Conservation (phyloP, 2,888 invertebrate genomes). For the Lumbricus terrestris region DNA sequence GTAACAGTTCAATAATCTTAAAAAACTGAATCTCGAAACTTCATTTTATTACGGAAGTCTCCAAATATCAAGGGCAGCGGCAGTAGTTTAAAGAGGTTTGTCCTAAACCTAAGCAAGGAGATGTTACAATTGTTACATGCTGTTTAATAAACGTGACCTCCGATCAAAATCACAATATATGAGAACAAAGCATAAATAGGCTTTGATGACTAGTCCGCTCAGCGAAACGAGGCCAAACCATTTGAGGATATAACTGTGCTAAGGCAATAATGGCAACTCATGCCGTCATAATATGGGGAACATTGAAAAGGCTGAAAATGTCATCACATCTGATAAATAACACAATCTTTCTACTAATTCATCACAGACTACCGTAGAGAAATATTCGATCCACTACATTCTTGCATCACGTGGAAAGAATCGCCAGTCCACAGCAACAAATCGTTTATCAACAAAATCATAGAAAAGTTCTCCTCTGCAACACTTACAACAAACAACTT, state of each 20-base stretch:
- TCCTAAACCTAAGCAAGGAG: not conserved
- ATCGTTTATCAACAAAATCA: not conserved
- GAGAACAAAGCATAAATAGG: not conserved
- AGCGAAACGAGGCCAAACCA: not conserved
- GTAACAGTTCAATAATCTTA: not conserved
- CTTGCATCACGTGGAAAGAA: constrained; percentile 3
- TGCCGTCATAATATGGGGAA: no score
- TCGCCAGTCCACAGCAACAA: not conserved
- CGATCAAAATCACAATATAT: not conserved
- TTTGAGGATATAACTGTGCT: not conserved
- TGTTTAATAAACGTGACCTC: not conserved
- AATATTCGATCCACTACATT: not conserved
- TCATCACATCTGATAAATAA: constrained; percentile 3
- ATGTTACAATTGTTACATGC: not conserved
- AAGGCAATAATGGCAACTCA: not conserved
- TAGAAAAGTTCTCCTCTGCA: not conserved
- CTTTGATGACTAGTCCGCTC: not conserved
- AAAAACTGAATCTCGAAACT: not conserved
- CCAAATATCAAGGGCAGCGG: not conserved
- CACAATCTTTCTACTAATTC: not conserved
- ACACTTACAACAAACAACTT: not conserved
- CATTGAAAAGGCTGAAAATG: not conserved
- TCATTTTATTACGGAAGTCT: not conserved
- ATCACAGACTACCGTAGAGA: not conserved
- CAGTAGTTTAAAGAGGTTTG: not conserved